These are phyloP conservation scores for Pangasius macronema DNA, from an alignment of 2,797 vertebrate genomes.

Conservation along the genomic window DNA sequence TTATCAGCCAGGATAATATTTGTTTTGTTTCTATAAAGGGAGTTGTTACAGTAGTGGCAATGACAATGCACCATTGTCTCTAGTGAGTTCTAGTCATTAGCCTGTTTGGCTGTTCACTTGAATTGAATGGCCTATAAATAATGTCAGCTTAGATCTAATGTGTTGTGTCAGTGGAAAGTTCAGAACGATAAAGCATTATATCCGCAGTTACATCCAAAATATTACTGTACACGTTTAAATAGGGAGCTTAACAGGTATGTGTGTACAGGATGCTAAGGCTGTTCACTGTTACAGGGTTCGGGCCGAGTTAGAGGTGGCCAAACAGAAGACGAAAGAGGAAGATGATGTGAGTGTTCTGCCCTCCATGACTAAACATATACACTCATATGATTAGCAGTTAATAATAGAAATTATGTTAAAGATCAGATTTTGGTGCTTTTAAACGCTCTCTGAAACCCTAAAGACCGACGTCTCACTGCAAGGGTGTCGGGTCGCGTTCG, in stretches of 20 bases:
- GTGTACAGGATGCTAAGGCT: not conserved
- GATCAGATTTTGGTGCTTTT: not conserved
- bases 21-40: not conserved
- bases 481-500: no score
- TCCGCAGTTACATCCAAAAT: not conserved
- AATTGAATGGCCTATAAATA: not conserved
- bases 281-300: constrained; percentile 77
- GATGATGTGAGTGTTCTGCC: constrained; percentile 85
- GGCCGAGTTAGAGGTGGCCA: constrained; percentile 83
- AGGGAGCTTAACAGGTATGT: not conserved
- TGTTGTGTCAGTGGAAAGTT: not conserved
- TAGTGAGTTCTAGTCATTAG: not conserved
- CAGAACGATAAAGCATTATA: no score
- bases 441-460: no score
- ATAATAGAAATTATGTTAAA: not conserved
- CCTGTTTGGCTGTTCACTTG: not conserved
- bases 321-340: constrained; percentile 89
- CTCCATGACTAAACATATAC: not conserved
- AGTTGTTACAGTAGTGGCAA: not conserved
- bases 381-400: not conserved
- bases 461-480: no score
- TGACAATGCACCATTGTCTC: not conserved
- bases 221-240: not conserved
- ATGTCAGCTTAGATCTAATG: not conserved
- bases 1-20: not conserved